These are phyloP conservation scores for Nothobranchius kuhntae DNA, from an alignment of 2,113 vertebrate genomes.

Conservation along the genomic window DNA sequence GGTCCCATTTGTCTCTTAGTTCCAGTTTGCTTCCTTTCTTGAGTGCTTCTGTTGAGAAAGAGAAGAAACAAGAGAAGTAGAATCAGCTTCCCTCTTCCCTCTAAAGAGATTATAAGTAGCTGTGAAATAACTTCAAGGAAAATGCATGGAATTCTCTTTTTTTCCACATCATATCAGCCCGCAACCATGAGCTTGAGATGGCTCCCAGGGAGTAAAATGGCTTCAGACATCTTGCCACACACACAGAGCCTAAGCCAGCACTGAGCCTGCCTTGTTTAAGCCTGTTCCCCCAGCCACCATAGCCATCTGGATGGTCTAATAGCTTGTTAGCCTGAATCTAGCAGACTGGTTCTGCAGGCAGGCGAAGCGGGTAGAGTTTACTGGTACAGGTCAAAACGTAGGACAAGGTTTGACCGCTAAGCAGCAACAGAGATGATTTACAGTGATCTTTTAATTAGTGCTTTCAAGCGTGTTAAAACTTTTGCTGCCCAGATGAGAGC, in stretches of 20 bases:
- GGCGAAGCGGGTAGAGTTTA: slow-evolving; percentile 35
- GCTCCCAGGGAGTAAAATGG: slow-evolving; percentile 51
- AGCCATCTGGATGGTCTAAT: slow-evolving; percentile 62
- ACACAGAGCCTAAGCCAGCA: slow-evolving; percentile 40
- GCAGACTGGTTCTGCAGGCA: slow-evolving; percentile 31
- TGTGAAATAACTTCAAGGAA: slow-evolving; percentile 71
- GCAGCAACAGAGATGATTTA: slow-evolving; percentile 59
- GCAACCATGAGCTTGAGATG: slow-evolving; percentile 51
- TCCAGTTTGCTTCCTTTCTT: slow-evolving; percentile 66
- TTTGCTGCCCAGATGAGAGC: slow-evolving; percentile 35
- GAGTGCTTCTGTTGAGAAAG: slow-evolving; percentile 51
- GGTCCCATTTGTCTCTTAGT: slow-evolving; percentile 66
- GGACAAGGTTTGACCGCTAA: slow-evolving; percentile 32
- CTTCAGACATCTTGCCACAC: slow-evolving; percentile 57
- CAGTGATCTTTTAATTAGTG: slow-evolving; percentile 72
- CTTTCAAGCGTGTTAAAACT: slow-evolving; percentile 58
- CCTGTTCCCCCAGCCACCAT: slow-evolving; percentile 28
- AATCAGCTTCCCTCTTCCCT: slow-evolving; percentile 52
- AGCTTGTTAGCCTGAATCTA: slow-evolving; percentile 58
- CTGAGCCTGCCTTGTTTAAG: slow-evolving; percentile 44
- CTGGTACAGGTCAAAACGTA: slow-evolving; percentile 62
- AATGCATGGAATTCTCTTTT: slow-evolving; percentile 50
- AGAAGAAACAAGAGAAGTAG: slow-evolving; percentile 52
- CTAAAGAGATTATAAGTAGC: slow-evolving; percentile 69
- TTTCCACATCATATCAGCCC: slow-evolving; percentile 46